Evolutionary conservation across 1,140 invertebrate species (phyloP), one percentile per base, ranked within the genome.

Genomic region (Heliothis virescens): DNA sequence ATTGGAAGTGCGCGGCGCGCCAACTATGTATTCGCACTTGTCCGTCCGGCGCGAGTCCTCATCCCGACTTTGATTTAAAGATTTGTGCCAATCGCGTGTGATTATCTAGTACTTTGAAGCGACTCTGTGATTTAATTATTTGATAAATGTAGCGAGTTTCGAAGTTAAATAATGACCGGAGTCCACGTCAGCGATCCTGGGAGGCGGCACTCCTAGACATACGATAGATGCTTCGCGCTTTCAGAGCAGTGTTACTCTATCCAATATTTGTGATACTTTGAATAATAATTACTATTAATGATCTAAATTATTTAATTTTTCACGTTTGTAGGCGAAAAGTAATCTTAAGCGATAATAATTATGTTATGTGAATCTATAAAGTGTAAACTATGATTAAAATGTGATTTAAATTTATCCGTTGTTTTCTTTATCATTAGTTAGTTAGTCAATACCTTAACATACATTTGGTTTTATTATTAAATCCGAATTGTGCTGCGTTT

Each of bases 261-360:
- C 91, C 83, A 86, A 94, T 93, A 89, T 93, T 91, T 94, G 93
- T 94, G 93, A 94, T 94, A 94, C 92, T 94, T 93, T 93, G 83
- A 93, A 93, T 93, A 92, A 92, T 92, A 89, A 90, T 87, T 94
- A 92, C 89, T 91, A 90, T 91, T 91, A 91, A 90, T 90, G 82
- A 93, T 94, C 91, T 94, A 94, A 94, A 94, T 94, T 94, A 94
- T 94, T 93, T 94, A 93, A 93, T 94, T 94, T 94, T 94, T 94
- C 91, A 94, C 91, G 86, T 93, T 93, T 93, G 91, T 93, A 94
- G 93, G 88, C 86, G 82, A 85, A 92, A 85, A 85, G 71, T 91
- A 91, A 88, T 88, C 82, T 78, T 93, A 93, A 93, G 89, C 85
- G 87, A 92, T 91, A 87, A 73, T 79, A 82, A 83, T 80, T 89